Percentiles rank a stretch among this genome's conserved stretches.
phyloP scores from a whole-genome alignment of 2,113 vertebrate species.

The Cichladusa arquata region DNA sequence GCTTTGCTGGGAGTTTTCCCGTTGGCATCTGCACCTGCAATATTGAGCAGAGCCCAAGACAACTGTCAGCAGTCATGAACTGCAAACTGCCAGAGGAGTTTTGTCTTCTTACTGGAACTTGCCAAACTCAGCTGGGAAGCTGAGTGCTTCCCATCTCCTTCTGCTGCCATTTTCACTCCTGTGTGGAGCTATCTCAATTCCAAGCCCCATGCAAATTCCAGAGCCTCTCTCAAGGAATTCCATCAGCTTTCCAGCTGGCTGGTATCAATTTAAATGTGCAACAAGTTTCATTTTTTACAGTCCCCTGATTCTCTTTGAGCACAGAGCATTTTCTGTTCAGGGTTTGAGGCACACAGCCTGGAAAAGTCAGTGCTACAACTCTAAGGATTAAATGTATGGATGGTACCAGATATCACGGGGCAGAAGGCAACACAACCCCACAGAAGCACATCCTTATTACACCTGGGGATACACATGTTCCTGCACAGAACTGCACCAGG shows the following conservation, averaged over 20 bases:
- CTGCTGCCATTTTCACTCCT: neutral
- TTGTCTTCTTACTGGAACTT: neutral
- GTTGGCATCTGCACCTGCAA: slow-evolving; percentile 75
- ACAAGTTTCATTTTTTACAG: neutral
- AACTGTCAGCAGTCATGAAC: neutral
- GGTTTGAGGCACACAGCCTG: neutral
- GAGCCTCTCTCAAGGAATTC: neutral
- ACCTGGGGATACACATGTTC: neutral
- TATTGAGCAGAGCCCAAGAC: neutral
- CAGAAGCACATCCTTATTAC: neutral
- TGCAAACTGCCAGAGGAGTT: neutral
- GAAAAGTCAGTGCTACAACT: neutral
- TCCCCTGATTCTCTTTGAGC: neutral
- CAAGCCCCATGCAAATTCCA: neutral
- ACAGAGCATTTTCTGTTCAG: neutral
- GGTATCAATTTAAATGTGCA: neutral
- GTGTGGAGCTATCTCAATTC: neutral
- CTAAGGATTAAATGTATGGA: neutral
- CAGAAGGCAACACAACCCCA: neutral
- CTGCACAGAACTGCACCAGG: neutral
- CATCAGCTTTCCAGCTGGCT: neutral
- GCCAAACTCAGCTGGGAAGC: neutral
- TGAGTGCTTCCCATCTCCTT: neutral
- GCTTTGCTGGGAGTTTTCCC: slow-evolving; percentile 86
- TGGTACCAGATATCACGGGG: fast-evolving